Percentiles rank a stretch among this genome's conserved stretches.
These are phyloP conservation scores for Zaprionus tsacasi DNA, from an alignment of 1,140 invertebrate species.

Conservation along the genomic window DNA sequence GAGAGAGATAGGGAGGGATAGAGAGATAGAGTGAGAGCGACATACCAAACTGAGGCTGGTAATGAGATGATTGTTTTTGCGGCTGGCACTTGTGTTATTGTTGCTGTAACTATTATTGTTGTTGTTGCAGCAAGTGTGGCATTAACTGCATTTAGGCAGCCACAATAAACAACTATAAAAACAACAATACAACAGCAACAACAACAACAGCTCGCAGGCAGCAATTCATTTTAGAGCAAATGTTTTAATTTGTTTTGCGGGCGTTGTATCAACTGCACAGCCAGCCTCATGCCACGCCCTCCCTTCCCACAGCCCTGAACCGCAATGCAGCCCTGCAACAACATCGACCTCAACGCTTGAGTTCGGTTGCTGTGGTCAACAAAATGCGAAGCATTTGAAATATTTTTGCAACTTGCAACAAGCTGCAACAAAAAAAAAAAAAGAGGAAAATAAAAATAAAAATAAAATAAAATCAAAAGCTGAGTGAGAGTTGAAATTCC, in stretches of 20 bases:
- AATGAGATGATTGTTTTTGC: conserved; percentile 35
- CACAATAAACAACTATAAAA: conserved; percentile 26
- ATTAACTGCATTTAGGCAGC: conserved; percentile 26
- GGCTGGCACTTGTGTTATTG: conserved; percentile 5
- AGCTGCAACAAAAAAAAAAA: too few species aligned
- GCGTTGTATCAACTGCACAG: neutral
- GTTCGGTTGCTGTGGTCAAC: conserved; percentile 32
- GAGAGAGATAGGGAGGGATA: neutral
- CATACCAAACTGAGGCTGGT: neutral
- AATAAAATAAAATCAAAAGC: neutral
- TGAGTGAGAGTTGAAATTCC: conserved; percentile 12
- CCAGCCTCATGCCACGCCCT: neutral
- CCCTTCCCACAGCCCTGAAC: neutral
- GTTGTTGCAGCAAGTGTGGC: conserved; percentile 26
- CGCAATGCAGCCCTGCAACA: neutral
- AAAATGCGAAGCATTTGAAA: conserved; percentile 33
- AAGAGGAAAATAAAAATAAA: neutral
- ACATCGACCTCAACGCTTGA: conserved; percentile 2
- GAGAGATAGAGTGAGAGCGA: neutral
- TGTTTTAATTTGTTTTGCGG: conserved; percentile 51
- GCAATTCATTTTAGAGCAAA: conserved; percentile 20
- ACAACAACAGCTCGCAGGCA: neutral
- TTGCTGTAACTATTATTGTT: conserved; percentile 8
- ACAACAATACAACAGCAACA: conserved; percentile 9
- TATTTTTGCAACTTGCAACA: conserved; percentile 1